These are phyloP conservation scores for Sebastes melanostomus DNA, from an alignment of 2,797 vertebrate species.

Conservation along the genomic window DNA sequence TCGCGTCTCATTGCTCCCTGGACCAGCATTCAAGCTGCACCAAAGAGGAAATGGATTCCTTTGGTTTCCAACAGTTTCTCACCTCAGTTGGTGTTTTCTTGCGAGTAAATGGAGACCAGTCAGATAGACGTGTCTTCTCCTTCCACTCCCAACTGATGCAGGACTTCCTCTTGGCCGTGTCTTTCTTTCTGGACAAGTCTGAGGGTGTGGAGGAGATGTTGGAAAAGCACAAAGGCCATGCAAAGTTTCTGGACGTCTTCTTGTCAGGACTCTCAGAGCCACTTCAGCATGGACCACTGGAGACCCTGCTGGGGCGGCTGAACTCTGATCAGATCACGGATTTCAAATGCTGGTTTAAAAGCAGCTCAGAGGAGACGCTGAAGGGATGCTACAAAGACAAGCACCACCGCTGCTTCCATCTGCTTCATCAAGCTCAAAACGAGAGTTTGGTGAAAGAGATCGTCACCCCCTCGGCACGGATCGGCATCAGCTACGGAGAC, in stretches of 20 bases:
- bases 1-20: constrained; percentile 63
- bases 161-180: constrained; percentile 77
- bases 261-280: constrained; percentile 75
- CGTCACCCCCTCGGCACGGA: constrained; percentile 12
- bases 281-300: constrained; percentile 61
- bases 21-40: constrained; percentile 35
- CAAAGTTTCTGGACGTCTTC: constrained; percentile 70
- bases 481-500: constrained; percentile 46
- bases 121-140: constrained; percentile 50
- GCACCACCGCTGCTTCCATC: constrained; percentile 62
- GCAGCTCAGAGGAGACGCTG: constrained; percentile 37
- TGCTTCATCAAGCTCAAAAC: constrained; percentile 79
- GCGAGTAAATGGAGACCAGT: constrained; percentile 23
- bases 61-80: constrained; percentile 47
- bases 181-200: constrained; percentile 64
- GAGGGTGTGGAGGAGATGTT: constrained; percentile 41
- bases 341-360: constrained; percentile 72
- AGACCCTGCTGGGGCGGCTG: constrained; percentile 58
- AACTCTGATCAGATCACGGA: constrained; percentile 30
- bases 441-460: constrained; percentile 66
- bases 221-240: constrained; percentile 18
- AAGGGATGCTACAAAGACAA: neutral
- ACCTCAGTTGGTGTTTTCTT: constrained; percentile 55
- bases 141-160: constrained; percentile 74
- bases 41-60: constrained; percentile 46